Base-by-base conservation (phyloP, 2,888 invertebrate species). In the Pandemis corylana region DNA sequence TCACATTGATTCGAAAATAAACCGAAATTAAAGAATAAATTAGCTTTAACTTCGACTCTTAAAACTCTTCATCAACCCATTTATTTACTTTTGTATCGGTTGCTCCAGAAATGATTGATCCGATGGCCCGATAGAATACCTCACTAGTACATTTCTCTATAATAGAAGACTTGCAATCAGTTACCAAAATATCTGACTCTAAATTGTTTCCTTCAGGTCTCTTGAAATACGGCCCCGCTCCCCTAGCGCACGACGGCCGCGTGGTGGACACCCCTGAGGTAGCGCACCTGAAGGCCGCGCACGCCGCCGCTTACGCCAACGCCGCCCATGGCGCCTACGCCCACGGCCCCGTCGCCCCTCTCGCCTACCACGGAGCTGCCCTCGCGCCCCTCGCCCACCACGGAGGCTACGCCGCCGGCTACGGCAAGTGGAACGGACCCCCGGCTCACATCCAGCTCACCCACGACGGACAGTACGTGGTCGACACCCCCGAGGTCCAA, bases 241-340 rank as follows among this genome's bases (percentile, higher is more conserved):
- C 94, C 15, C 89, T 94, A 46, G 94, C 94, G 42, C 94, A 94
- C 77, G 94, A 94, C 83, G 94, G 94, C 56, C 94, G 93, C 78
- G 94, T 94, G 73, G 80, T 94, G 3, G 95, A 94, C 89, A 95
- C 95, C 42, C 94, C 95, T 77, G 95, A 95, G 89, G 95, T 95
- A 0, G 95, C 95, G 28, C 95, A 95, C 82, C 95, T 95, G 76
- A 95, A 95, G 87, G 93, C 95, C 49, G 95, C 95, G 56, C 95
- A 95, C 86, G 87, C 89, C 59, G 88, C 88, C 59, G 93, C 92
- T 0, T 88, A 91, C 83, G 89, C 85, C 44, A 83, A 77, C 74
- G 90, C 89, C 12, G 83, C 85, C 15, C 87, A 87, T 77, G 78
- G 78, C 15, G 78, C 79, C 6, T 75, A 67, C 65, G 77, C 76